Conservation (phyloP, 2,797 vertebrate genomes). For the Dendrocincla fuliginosa region DNA sequence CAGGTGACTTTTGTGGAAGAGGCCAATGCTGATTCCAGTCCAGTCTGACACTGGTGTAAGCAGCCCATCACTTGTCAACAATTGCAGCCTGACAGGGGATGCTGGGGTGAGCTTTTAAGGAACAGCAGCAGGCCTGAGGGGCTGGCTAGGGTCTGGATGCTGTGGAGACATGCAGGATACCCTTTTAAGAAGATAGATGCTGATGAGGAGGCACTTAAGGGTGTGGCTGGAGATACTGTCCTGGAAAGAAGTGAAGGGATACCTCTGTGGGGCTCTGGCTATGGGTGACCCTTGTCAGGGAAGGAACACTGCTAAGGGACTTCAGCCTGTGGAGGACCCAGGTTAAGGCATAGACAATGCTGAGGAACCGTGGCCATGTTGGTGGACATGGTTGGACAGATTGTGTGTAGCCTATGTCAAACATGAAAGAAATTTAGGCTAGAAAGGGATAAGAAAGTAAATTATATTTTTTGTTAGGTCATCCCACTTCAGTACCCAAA, state of each 20-base stretch:
- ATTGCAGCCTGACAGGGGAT: neutral
- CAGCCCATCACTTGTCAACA: neutral
- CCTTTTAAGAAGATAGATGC: neutral
- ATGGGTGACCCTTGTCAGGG: neutral
- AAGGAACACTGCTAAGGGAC: neutral
- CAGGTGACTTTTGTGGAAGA: neutral
- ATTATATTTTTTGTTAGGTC: neutral
- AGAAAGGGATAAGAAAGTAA: neutral
- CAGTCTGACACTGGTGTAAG: neutral
- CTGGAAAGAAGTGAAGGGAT: neutral
- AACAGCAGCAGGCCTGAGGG: rapidly evolving
- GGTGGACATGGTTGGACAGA: neutral
- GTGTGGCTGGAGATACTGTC: neutral
- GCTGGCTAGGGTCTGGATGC: neutral
- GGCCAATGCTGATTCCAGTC: too few species aligned
- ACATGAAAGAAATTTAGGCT: neutral
- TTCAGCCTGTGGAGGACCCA: neutral
- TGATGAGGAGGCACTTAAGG: neutral
- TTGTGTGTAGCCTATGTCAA: neutral
- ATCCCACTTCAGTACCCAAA: neutral
- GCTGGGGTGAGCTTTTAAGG: neutral
- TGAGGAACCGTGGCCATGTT: neutral
- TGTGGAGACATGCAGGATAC: neutral
- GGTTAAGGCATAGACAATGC: neutral
- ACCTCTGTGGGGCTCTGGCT: rapidly evolving